Evolutionary conservation across 2,113 vertebrate genomes (phyloP).

Genomic region (Phyllostomus discolor): DNA sequence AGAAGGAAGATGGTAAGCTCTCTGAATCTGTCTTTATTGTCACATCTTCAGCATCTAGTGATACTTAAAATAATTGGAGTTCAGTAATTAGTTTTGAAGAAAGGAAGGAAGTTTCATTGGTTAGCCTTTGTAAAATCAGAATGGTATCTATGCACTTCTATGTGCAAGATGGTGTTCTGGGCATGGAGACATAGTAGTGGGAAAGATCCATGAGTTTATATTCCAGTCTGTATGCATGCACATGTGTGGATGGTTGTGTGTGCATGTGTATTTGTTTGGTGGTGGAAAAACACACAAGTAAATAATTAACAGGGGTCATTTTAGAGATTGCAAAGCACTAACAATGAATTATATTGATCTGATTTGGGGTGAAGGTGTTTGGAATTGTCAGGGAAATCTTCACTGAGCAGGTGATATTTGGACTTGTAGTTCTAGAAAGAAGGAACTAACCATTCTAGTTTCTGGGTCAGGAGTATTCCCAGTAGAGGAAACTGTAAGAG

Average conservation of each 20-base stretch:
- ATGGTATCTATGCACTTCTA: background rate
- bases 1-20: background rate
- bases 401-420: background rate
- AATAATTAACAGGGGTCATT: background rate
- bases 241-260: background rate
- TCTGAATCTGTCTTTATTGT: background rate
- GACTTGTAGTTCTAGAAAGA: background rate
- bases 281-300: background rate
- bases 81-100: background rate
- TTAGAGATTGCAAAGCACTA: background rate
- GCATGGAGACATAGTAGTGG: background rate
- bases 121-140: background rate
- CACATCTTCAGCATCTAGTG: background rate
- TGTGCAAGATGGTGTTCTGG: background rate
- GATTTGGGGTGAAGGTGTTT: background rate
- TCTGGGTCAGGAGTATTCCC: background rate
- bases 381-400: background rate
- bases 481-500: background rate
- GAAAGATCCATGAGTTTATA: background rate
- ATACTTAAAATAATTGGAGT: background rate
- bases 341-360: background rate
- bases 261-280: background rate
- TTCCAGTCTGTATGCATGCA: accelerated
- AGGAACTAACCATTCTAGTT: background rate
- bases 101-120: background rate